Evolutionary conservation across 1,140 invertebrate genomes (phyloP).

Genomic region (Anthonomus grandis): DNA sequence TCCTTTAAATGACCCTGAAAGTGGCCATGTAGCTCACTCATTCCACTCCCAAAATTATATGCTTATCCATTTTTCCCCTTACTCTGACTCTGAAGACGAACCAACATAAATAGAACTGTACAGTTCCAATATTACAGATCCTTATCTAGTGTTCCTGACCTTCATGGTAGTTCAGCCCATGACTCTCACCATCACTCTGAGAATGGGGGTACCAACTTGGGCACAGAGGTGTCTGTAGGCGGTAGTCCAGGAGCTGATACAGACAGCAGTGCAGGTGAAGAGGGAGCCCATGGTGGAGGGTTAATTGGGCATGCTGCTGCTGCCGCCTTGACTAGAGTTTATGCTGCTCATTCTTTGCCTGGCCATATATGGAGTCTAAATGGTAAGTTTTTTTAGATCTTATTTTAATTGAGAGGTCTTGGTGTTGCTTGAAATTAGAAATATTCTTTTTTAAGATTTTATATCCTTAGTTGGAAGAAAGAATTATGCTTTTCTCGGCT

Average conservation of each 20-base stretch:
- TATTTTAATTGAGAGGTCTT: background rate
- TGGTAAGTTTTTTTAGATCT: slow-evolving; percentile 59
- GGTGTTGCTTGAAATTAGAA: background rate
- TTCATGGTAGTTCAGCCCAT: slow-evolving; percentile 56
- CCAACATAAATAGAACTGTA: no score
- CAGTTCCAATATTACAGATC: slow-evolving; percentile 52
- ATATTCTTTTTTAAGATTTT: no score
- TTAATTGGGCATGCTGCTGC: slow-evolving; percentile 53
- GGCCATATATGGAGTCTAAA: slow-evolving; percentile 89
- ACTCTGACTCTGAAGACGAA: no score
- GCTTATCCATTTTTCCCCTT: no score
- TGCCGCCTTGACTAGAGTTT: slow-evolving; percentile 69
- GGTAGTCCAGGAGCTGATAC: slow-evolving; percentile 56
- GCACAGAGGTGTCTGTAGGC: slow-evolving; percentile 54
- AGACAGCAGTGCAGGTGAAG: slow-evolving; percentile 60
- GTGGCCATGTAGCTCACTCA: no score
- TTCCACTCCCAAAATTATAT: no score
- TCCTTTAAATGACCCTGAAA: no score
- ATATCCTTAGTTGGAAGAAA: no score
- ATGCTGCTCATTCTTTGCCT: slow-evolving; percentile 83
- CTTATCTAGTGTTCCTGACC: slow-evolving; percentile 77
- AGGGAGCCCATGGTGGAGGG: slow-evolving; percentile 43
- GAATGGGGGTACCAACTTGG: slow-evolving; percentile 18
- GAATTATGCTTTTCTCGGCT: no score
- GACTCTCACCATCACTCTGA: slow-evolving; percentile 14